Evolutionary conservation across 1,140 invertebrate genomes (phyloP), one percentile per base, ranked within the genome.

Genomic region (Drosophila subobscura): DNA sequence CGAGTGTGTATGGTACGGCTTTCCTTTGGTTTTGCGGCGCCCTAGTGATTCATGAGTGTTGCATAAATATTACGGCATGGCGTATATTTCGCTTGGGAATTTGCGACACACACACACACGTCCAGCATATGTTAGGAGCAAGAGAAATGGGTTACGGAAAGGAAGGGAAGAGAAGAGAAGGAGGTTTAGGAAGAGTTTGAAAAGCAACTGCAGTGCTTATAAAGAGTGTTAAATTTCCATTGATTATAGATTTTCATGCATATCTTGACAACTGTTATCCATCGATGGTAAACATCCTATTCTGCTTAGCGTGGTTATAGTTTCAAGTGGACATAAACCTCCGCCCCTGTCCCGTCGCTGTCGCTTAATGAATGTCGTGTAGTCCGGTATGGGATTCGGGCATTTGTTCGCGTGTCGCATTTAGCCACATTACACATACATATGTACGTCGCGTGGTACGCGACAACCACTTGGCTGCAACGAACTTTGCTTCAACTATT

Each of bases 341-440:
- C 42, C 42, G 46, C 42, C 56, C 25, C 16, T 20, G 16, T 44
- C 5, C 7, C 14, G 8, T 1, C n/a, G 6, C 4, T n/a, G 12
- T 0, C 6, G 42, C 20, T 20, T 25, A 16, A 16, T 44, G 29
- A 51, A 51, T 3, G 8, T 22, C 20, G 45, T 29, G 12, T 22
- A 29, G 50, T 45, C 37, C 33, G 29, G 14, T 10, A 12, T 40
- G 42, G 29, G 51, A 72, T 53, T 47, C 47, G 25, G 58, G 42
- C 71, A 41, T 29, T 68, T 60, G 57, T 67, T 68, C 42, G 59
- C 66, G 59, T 68, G 63, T 29, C 63, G 46, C 47, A 57, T 72
- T 68, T 66, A 40, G 42, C 16, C 37, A 54, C 53, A 78, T 84
- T 66, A 84, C 57, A 66, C 54, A 80, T 83, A n/a, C n/a, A n/a